These are phyloP conservation scores for Uromys caudimaculatus DNA, from an alignment of 2,797 vertebrate genomes.

Conservation along the genomic window DNA sequence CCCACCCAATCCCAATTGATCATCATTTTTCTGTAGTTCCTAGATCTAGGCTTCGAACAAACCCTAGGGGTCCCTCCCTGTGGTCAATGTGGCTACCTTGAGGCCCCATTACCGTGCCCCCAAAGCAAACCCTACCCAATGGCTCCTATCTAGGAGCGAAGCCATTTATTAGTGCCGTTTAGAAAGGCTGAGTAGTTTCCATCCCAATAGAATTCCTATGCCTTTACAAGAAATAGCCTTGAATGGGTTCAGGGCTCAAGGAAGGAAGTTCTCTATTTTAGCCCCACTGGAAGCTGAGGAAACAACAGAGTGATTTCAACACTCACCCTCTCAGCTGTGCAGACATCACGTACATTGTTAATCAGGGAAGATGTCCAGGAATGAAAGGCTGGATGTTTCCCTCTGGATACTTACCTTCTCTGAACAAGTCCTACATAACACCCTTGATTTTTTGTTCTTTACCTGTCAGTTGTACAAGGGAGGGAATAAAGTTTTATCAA, in stretches of 20 bases:
- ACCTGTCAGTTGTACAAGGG: background rate
- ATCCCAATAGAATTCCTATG: background rate
- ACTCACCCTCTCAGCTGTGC: background rate
- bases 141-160: background rate
- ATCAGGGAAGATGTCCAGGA: background rate
- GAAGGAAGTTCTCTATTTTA: constrained; percentile 18
- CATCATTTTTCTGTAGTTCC: background rate
- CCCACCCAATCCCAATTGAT: background rate
- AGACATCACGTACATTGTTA: constrained; percentile 22
- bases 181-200: background rate
- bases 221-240: constrained; percentile 10
- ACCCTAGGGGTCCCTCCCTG: background rate
- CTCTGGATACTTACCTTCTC: background rate
- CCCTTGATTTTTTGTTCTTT: background rate
- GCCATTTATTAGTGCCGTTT: background rate
- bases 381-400: background rate
- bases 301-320: background rate
- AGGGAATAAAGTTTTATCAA: background rate
- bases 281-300: background rate
- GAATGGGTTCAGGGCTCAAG: background rate
- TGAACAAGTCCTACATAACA: background rate
- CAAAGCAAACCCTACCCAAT: constrained; percentile 6
- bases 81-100: background rate
- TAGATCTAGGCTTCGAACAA: constrained; percentile 20
- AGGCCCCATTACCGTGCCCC: background rate